Evolutionary conservation across 2,113 vertebrate species (phyloP).

Genomic region (Silurus meridionalis): DNA sequence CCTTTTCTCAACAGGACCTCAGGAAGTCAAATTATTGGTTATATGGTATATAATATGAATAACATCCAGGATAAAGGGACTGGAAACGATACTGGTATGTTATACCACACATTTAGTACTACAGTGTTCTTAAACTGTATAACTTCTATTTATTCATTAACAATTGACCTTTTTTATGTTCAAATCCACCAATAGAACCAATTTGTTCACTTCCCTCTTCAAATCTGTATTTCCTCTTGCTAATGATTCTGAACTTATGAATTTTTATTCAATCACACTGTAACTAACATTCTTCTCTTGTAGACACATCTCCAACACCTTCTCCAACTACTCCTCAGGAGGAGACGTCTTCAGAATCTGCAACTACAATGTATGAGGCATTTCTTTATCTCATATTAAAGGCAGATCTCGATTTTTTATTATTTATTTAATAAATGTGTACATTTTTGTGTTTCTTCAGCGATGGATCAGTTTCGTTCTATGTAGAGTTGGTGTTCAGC

Average conservation of each 20-base stretch:
- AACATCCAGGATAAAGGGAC: too few relatives aligned
- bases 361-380: not conserved
- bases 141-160: not conserved
- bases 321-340: not conserved
- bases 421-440: not conserved
- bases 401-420: too few relatives aligned
- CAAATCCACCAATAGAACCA: not conserved
- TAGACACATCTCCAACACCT: too few relatives aligned
- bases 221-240: too few relatives aligned
- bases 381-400: too few relatives aligned
- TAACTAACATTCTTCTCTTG: too few relatives aligned
- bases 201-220: too few relatives aligned
- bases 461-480: too few relatives aligned
- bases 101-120: not conserved
- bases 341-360: not conserved
- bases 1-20: not conserved
- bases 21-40: not conserved
- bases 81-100: not conserved
- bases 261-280: too few relatives aligned
- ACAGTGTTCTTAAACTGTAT: not conserved
- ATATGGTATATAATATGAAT: not conserved
- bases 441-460: too few relatives aligned
- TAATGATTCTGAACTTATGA: too few relatives aligned
- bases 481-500: too few relatives aligned
- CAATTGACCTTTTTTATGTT: not conserved